A percentile compares a stretch with the other conserved stretches of the same genome.
Evolutionary conservation across 2,797 vertebrate genomes (phyloP).

Genomic region (Sorex maritimensis): DNA sequence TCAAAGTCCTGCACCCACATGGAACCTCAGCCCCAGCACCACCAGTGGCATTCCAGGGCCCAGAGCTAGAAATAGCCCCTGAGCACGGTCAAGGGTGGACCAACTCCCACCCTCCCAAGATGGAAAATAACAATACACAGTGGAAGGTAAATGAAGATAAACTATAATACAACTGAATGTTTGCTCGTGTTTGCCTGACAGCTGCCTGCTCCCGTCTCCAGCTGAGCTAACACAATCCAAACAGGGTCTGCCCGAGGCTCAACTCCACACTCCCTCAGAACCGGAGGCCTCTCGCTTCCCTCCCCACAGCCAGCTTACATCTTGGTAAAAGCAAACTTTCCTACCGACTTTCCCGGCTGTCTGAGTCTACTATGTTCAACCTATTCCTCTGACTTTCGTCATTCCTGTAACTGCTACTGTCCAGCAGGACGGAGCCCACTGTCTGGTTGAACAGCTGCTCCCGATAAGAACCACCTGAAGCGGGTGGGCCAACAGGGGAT

Average conservation of each 20-base stretch:
- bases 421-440: neutral
- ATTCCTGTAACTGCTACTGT: neutral
- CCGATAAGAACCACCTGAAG: neutral
- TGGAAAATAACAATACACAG: too few species aligned
- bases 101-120: too few species aligned
- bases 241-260: too few species aligned
- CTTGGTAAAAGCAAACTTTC: slow-evolving; percentile 1
- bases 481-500: neutral
- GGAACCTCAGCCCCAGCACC: too few species aligned
- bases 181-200: neutral
- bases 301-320: neutral
- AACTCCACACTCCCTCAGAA: neutral
- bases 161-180: neutral
- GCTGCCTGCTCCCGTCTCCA: too few species aligned
- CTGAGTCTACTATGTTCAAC: neutral
- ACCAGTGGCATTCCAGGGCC: too few species aligned
- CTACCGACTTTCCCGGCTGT: neutral
- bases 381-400: slow-evolving; percentile 7
- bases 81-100: too few species aligned
- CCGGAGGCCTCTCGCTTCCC: neutral
- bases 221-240: too few species aligned
- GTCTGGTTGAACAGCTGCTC: neutral
- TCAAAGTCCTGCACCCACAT: too few species aligned
- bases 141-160: neutral
- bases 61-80: too few species aligned